Evolutionary conservation across 2,888 invertebrate genomes (phyloP).

Genomic region (Atethmia centrago): DNA sequence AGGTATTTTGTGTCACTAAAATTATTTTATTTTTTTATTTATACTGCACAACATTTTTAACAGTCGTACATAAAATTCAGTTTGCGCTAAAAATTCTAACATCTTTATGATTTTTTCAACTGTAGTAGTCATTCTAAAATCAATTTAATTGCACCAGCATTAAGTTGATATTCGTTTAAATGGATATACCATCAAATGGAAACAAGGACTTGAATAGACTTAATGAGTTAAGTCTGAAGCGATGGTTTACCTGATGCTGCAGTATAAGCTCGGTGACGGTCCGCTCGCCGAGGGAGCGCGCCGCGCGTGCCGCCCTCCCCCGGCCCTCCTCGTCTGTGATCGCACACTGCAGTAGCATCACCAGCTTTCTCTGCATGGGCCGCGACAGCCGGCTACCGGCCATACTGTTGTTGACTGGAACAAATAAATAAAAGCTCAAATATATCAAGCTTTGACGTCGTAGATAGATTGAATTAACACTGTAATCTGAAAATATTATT

Average conservation of each 20-base stretch:
- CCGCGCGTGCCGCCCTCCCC: conserved; percentile 94
- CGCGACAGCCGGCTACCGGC: conserved; percentile 91
- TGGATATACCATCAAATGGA: too few species aligned
- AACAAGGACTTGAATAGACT: too few species aligned
- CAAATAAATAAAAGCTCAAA: conserved; percentile 1
- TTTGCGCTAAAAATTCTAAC: too few species aligned
- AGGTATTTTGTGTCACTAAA: too few species aligned
- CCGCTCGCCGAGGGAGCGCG: conserved; percentile 98
- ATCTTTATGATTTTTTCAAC: too few species aligned
- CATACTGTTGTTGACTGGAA: conserved; percentile 75
- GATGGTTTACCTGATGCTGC: conserved; percentile 93
- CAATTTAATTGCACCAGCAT: too few species aligned
- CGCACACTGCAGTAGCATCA: conserved; percentile 97
- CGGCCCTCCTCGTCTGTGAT: conserved; percentile 96
- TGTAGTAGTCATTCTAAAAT: too few species aligned
- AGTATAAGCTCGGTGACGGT: conserved; percentile 98
- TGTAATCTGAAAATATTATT: not conserved
- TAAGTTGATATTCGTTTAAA: too few species aligned
- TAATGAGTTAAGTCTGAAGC: not conserved
- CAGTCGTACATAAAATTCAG: too few species aligned
- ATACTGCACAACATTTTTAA: too few species aligned
- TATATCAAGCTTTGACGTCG: not conserved
- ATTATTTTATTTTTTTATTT: too few species aligned
- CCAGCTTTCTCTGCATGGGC: conserved; percentile 98
- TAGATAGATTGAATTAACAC: not conserved